Evolutionary conservation across 2,888 invertebrate species (phyloP), one percentile per base, ranked within the genome.

Genomic region (Drosophila anomelani): DNA sequence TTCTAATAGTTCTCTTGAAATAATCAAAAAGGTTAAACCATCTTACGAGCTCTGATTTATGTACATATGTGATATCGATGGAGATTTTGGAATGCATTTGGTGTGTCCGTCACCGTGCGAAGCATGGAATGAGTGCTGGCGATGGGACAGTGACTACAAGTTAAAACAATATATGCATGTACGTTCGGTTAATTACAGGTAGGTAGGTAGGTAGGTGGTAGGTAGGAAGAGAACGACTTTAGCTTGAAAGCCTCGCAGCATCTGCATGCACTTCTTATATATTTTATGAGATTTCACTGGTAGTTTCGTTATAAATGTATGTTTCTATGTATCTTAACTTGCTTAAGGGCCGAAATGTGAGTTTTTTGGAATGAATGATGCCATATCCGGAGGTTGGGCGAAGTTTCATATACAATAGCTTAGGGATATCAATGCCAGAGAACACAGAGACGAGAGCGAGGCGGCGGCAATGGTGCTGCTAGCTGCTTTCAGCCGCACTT

Each of bases 241-340:
- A 58, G 58, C 23, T 61, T 43, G 61, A 38, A 75, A 85, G 81
- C 75, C 71, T 68, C 66, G 64, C 68, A 79, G 34, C 69, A 85
- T 64, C 68, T 75, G 43, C 76, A 88, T 88, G 83, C 88, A 71
- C 15, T 38, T 58, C 61, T 49, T 66, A 57, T 66, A 43, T 12
- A 55, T n/a, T 17, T 34, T 68, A 68, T 69, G 67, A 68, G 67
- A 64, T 62, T 20, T 61, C 29, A 58, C 51, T 67, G 61, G 61
- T 7, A 23, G 46, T 34, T 39, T 17, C 8, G 55, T 51, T 29
- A 46, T 44, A 23, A 23, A 20, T 23, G 17, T 41, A 20, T 39
- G 38, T 36, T 10, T 38, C n/a, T 36, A 17, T 26, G 26, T 29
- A 20, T 20, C 20, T 36, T 57, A 55, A 36, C n/a, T 32, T 56